Base-by-base conservation (phyloP, 1,140 invertebrate species). In the Anastrepha obliqua region DNA sequence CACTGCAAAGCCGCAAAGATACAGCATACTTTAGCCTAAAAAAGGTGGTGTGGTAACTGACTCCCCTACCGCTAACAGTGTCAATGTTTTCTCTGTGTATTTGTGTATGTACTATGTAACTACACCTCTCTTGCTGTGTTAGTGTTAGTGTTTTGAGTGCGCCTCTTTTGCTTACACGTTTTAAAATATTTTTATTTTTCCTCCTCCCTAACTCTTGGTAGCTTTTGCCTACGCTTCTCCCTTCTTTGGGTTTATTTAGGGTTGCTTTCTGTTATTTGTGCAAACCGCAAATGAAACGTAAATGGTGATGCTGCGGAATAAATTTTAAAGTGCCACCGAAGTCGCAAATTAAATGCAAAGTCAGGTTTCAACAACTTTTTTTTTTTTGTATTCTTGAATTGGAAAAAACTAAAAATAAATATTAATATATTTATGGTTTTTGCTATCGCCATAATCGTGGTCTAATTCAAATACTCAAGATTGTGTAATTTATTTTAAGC, bases 311-410 rank as follows among this genome's bases (percentile, higher is more conserved):
- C 3, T 74, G 67, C 15, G 39, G 67, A 17, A 74, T 13, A 47
- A 5, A 74, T 74, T 74, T 74, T 8, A 74, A 39, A 9, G 13
- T 74, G 15, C 67, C 42, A 17, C 9, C 17, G 7, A 8, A 58
- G 51, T 81, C 20, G 74, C 47, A 81, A 81, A 81, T 81, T 55
- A 81, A 81, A 81, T 81, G 47, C 74, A 51, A 81, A 81, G 47
- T 81, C 44, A 74, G 67, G 67, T 74, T n/a, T 74, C 13, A 4
- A 74, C 39, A 2, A 2, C n/a, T 4, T 29, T n/a, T 65, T 42
- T 65, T 42, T 9, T 29, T 65, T 65, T 2, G 11, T 70, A 13
- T 8, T n/a, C 1, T 74, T 47, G 3, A 7, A 17, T n/a, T 55
- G 47, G 74, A 8, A 81, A n/a, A 51, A 29, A 81, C 4, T 15